Percentiles rank a stretch among this genome's conserved stretches.
These are phyloP conservation scores for Jacana jacana DNA, from an alignment of 2,113 vertebrate species.

Conservation along the genomic window DNA sequence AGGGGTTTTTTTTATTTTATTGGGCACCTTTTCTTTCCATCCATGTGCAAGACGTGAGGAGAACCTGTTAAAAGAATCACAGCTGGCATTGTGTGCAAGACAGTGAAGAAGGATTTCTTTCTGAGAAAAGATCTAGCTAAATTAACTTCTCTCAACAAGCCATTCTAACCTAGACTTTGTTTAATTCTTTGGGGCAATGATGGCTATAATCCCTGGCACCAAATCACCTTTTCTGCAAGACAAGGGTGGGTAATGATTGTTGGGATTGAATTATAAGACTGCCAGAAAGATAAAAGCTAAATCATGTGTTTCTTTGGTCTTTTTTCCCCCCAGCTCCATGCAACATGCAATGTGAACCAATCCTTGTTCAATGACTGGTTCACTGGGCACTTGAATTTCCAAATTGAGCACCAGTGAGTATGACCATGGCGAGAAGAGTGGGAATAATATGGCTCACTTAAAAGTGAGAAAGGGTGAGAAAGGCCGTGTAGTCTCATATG, in stretches of 20 bases:
- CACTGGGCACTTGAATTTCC: conserved; percentile 83
- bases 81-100: neutral
- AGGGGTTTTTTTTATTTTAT: neutral
- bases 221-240: neutral
- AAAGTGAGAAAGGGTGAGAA: neutral
- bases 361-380: conserved; percentile 84
- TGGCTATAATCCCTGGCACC: neutral
- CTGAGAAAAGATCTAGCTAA: neutral
- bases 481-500: neutral
- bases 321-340: conserved; percentile 67
- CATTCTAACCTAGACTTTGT: neutral
- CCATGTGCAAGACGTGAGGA: neutral
- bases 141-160: neutral
- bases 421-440: no score
- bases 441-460: neutral
- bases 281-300: neutral
- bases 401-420: conserved; percentile 84
- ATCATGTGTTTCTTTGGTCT: neutral
- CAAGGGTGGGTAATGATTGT: neutral
- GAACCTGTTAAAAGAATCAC: neutral
- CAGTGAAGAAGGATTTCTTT: neutral
- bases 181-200: neutral
- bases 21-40: neutral
- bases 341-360: conserved; percentile 78
- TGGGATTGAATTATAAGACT: neutral